Percentiles rank a stretch among this genome's conserved stretches.
phyloP scores from a whole-genome alignment of 2,797 vertebrate genomes.

The Muscicapa striata region DNA sequence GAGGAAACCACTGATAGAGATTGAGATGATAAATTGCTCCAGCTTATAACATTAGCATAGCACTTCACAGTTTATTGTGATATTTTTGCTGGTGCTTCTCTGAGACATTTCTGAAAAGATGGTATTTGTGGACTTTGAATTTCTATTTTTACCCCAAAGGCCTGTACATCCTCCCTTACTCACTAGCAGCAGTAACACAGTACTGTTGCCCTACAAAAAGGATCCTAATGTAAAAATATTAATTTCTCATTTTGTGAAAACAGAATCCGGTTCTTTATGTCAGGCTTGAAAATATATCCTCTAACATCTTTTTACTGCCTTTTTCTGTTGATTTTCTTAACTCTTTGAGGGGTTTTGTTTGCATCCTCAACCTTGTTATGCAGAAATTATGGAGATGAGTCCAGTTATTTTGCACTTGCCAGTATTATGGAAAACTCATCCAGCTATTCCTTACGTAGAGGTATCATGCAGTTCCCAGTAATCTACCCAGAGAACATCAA shows the following conservation, averaged over 20 bases:
- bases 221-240: neutral
- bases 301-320: neutral
- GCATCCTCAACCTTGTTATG: neutral
- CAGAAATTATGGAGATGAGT: neutral
- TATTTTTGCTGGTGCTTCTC: neutral
- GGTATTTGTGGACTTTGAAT: neutral
- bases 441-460: neutral
- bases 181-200: neutral
- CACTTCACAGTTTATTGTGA: neutral
- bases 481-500: neutral
- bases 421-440: neutral
- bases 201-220: neutral
- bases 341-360: neutral
- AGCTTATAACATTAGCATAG: neutral
- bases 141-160: neutral
- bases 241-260: neutral
- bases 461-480: neutral
- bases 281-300: neutral
- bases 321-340: neutral
- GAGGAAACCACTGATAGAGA: neutral
- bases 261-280: neutral
- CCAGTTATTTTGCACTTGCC: neutral
- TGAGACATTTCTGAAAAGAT: neutral
- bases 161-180: neutral
- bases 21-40: neutral